These are phyloP conservation scores for Drosophila athabasca DNA, from an alignment of 1,140 invertebrate genomes.

Conservation along the genomic window DNA sequence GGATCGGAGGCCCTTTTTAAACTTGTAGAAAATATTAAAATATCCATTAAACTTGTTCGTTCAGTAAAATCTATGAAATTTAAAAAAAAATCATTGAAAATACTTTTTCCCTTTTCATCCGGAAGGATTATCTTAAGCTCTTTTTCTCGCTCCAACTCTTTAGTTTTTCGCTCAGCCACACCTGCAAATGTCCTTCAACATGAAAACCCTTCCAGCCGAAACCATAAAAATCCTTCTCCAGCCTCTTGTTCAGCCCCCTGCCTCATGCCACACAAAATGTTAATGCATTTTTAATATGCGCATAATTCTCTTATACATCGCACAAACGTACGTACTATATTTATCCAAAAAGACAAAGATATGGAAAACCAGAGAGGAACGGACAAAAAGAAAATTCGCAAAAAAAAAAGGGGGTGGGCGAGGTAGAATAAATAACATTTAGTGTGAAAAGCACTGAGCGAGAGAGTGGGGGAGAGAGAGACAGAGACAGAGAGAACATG, in stretches of 20 bases:
- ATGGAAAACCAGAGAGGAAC: background rate
- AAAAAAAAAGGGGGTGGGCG: slow-evolving; percentile 6
- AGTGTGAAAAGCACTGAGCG: slow-evolving; percentile 28
- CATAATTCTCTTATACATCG: slow-evolving; percentile 55
- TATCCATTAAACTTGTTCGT: too few relatives aligned
- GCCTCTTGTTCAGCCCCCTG: slow-evolving; percentile 13
- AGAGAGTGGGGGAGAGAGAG: too few relatives aligned
- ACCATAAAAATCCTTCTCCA: background rate
- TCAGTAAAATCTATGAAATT: background rate
- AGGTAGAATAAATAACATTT: slow-evolving; percentile 54
- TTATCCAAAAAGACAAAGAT: slow-evolving; percentile 39
- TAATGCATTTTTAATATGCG: slow-evolving; percentile 76
- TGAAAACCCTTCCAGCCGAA: background rate
- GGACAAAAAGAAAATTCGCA: slow-evolving; percentile 19
- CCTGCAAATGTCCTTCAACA: slow-evolving; percentile 31
- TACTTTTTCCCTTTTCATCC: background rate
- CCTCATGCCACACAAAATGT: slow-evolving; percentile 24
- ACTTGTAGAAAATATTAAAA: too few relatives aligned
- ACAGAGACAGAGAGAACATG: slow-evolving; percentile 43
- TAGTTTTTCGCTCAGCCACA: too few relatives aligned
- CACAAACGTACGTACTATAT: slow-evolving; percentile 24
- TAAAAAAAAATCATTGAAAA: background rate
- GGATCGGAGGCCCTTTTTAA: too few relatives aligned
- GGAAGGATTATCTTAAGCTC: too few relatives aligned
- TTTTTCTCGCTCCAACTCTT: too few relatives aligned